Evolutionary conservation across 1,140 invertebrate species (phyloP).

Genomic region (Mycetomoellerius zeteki): DNA sequence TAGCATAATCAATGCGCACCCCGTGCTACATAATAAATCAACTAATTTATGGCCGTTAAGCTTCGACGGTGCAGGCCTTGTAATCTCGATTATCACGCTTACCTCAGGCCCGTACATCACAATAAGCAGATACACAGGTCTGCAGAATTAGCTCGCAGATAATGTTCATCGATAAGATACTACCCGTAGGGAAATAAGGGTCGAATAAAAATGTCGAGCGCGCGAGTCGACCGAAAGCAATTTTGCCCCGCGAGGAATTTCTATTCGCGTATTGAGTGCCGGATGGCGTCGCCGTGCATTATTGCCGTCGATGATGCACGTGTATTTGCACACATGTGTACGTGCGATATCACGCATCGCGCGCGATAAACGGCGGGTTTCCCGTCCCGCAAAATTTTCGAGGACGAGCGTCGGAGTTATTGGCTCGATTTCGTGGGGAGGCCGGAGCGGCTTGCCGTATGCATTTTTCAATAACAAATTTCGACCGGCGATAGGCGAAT

Average conservation of each 20-base stretch:
- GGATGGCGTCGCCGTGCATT: slow-evolving; percentile 19
- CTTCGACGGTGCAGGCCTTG: neutral
- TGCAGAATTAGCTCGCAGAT: slow-evolving; percentile 38
- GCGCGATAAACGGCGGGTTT: slow-evolving; percentile 44
- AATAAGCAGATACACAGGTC: neutral
- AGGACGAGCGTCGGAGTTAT: slow-evolving; percentile 46
- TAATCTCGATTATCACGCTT: slow-evolving; percentile 45
- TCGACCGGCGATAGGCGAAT: slow-evolving; percentile 49
- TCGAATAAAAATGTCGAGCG: slow-evolving; percentile 33
- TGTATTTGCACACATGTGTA: neutral
- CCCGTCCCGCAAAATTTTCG: slow-evolving; percentile 38
- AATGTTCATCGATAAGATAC: slow-evolving; percentile 42
- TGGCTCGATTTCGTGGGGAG: slow-evolving; percentile 31
- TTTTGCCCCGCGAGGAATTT: slow-evolving; percentile 48
- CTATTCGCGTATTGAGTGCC: slow-evolving; percentile 32
- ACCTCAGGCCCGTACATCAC: slow-evolving; percentile 33
- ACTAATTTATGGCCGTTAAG: slow-evolving; percentile 44
- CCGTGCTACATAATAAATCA: slow-evolving; percentile 26
- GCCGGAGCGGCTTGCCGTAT: slow-evolving; percentile 2
- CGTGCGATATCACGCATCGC: neutral
- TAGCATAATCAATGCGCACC: neutral
- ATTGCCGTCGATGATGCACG: slow-evolving; percentile 17
- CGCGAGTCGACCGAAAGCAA: slow-evolving; percentile 9
- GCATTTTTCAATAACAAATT: slow-evolving; percentile 63
- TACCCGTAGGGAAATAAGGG: slow-evolving; percentile 37